These are phyloP conservation scores for Agonum fuliginosum DNA, from an alignment of 2,888 invertebrate genomes.

Conservation along the genomic window DNA sequence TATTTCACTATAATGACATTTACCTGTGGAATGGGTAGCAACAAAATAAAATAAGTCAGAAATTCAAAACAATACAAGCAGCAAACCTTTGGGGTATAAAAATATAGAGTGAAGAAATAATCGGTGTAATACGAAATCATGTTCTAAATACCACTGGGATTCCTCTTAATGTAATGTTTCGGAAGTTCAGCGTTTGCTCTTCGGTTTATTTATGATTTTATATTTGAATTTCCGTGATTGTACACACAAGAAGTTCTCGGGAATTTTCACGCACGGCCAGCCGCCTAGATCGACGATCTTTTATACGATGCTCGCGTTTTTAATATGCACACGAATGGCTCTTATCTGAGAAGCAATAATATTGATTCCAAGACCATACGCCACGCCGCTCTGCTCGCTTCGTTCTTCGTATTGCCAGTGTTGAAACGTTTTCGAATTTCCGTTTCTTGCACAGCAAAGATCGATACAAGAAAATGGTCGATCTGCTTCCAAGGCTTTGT, in stretches of 20 bases:
- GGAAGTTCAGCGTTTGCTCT: neutral
- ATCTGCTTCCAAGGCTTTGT: conserved; percentile 9
- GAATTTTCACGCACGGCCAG: conserved; percentile 54
- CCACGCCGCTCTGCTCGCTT: neutral
- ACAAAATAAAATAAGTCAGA: too few relatives aligned
- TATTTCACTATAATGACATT: too few relatives aligned
- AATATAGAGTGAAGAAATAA: too few relatives aligned
- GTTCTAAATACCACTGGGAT: too few relatives aligned
- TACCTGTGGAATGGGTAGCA: too few relatives aligned
- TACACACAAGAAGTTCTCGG: neutral
- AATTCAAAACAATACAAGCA: too few relatives aligned
- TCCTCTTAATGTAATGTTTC: too few relatives aligned
- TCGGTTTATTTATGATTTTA: conserved; percentile 12
- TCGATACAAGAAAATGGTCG: conserved; percentile 23
- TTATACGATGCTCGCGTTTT: conserved; percentile 53
- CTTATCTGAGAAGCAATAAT: conserved; percentile 58
- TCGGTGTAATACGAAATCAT: too few relatives aligned
- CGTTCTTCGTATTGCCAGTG: conserved; percentile 41
- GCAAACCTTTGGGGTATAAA: too few relatives aligned
- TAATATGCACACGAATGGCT: conserved; percentile 58
- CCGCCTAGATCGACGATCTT: conserved; percentile 36
- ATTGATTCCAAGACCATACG: conserved; percentile 51
- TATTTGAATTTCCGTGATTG: conserved; percentile 40
- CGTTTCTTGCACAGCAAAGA: conserved; percentile 31
- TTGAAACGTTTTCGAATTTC: conserved; percentile 45